Evolutionary conservation across 2,113 vertebrate genomes (phyloP), one percentile per base, ranked within the genome.

Genomic region (Haliaeetus leucogaster): DNA sequence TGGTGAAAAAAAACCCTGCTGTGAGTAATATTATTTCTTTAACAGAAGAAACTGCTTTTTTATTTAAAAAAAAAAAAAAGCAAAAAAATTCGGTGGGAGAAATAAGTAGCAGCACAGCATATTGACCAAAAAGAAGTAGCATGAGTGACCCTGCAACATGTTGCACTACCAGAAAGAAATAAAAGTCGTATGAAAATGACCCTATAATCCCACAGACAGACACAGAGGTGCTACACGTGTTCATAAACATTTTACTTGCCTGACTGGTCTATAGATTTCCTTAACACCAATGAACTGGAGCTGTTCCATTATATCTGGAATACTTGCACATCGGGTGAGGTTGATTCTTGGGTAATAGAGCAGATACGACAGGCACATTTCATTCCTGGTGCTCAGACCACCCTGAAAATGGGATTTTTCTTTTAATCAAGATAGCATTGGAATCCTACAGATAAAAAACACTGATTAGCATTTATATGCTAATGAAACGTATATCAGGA

Each of bases 341-440:
- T 99, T 99, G 93, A 99, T 98, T 95, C 98, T 98, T 1, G 99
- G 99, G 58, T 99, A 99, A 83, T 99, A 99, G 43, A 99, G 98
- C 71, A 99, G 97, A 77, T 99, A 99, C 0, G 99, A 99, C 56
- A 99, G 98, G 88, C 99, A 99, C 99, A 99, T 99, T 97, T 99
- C 99, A 97, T 98, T 98, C 86, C 98, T 98, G 61, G 99, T 99
- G 93, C 98, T 99, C 59, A 99, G 96, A 79, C 99, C 99, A 93
- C 99, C 99, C 99, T 99, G 96, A 82, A 98, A 97, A 98, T 53
- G 11, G 74, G 34, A 89, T 55, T 67, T 90, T 97, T 86, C 53
- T 77, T 96, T 96, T 61, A 90, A 71, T 85, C 62, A 95, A 88
- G 66, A 30, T 19, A 56, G 11, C 13, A 36, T 9, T 77, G 73